Percentiles rank a stretch among this genome's conserved stretches.
Conservation (phyloP, 1,140 invertebrate genomes). For the Zaprionus kolodkinae region DNA sequence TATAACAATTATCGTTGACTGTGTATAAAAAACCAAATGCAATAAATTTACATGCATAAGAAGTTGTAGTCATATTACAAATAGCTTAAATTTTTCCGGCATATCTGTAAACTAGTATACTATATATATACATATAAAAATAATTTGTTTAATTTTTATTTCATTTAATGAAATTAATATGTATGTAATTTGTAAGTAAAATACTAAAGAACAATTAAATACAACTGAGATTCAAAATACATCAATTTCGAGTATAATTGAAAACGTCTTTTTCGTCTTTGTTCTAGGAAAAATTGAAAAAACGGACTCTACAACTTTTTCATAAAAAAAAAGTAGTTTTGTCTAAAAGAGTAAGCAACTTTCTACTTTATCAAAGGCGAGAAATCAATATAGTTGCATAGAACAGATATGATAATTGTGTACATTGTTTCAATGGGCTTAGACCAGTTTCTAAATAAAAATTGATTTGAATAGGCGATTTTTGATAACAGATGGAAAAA, state of each 20-base stretch:
- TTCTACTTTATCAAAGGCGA: background rate
- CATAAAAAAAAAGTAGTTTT: background rate
- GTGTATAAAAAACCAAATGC: constrained; percentile 66
- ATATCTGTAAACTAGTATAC: constrained; percentile 44
- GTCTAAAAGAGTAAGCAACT: background rate
- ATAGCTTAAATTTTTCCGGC: constrained; percentile 44
- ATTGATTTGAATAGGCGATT: too few relatives aligned
- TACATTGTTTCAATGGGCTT: background rate
- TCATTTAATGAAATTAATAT: constrained; percentile 19
- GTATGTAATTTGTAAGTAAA: constrained; percentile 35
- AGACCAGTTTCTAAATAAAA: too few relatives aligned
- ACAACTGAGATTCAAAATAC: constrained; percentile 34
- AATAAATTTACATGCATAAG: constrained; percentile 60
- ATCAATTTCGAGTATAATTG: constrained; percentile 23
- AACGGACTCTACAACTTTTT: background rate
- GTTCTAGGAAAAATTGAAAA: background rate
- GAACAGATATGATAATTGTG: background rate
- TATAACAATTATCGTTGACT: constrained; percentile 59
- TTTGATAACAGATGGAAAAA: too few relatives aligned
- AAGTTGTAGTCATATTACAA: constrained; percentile 44
- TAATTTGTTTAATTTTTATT: constrained; percentile 44
- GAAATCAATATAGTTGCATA: background rate
- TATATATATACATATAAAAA: background rate
- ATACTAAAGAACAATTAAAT: constrained; percentile 31
- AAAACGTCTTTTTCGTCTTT: background rate